These are phyloP conservation scores for Drosophila truncata DNA, from an alignment of 1,140 invertebrate species.

Conservation along the genomic window DNA sequence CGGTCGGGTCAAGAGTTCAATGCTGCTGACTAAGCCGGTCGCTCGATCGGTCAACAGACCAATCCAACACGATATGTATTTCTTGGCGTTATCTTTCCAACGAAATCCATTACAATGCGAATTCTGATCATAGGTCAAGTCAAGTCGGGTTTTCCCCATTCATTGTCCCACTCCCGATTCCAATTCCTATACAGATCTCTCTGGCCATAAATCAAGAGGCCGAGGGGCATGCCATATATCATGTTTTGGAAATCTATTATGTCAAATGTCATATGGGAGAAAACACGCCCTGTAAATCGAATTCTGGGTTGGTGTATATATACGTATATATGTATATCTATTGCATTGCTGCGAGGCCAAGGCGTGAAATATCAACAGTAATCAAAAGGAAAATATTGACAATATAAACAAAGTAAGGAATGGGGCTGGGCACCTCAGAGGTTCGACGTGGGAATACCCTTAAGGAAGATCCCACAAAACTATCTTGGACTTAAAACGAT, in stretches of 20 bases:
- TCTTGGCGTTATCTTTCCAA: conserved; percentile 34
- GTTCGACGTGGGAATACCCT: conserved; percentile 39
- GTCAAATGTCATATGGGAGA: conserved; percentile 52
- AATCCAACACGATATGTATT: conserved; percentile 7
- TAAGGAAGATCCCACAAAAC: not conserved
- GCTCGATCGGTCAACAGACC: no score
- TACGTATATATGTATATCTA: not conserved
- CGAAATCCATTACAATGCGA: conserved; percentile 46
- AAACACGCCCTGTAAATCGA: conserved; percentile 59
- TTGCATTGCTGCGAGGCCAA: conserved; percentile 46
- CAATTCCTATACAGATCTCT: not conserved
- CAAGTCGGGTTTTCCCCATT: conserved; percentile 26
- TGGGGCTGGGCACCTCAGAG: not conserved
- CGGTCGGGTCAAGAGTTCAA: conserved; percentile 75
- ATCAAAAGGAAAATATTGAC: conserved; percentile 77
- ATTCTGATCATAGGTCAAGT: conserved; percentile 56
- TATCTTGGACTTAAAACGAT: not conserved
- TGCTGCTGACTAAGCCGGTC: conserved; percentile 52
- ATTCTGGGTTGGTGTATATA: conserved; percentile 18
- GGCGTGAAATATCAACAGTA: conserved; percentile 77
- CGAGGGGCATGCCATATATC: conserved; percentile 23
- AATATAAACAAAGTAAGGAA: conserved; percentile 44
- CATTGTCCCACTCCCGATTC: conserved; percentile 39
- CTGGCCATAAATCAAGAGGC: conserved; percentile 51
- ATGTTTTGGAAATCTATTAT: conserved; percentile 59